These are phyloP conservation scores for Catocala sponsa DNA, from an alignment of 2,888 invertebrate genomes.

Conservation along the genomic window DNA sequence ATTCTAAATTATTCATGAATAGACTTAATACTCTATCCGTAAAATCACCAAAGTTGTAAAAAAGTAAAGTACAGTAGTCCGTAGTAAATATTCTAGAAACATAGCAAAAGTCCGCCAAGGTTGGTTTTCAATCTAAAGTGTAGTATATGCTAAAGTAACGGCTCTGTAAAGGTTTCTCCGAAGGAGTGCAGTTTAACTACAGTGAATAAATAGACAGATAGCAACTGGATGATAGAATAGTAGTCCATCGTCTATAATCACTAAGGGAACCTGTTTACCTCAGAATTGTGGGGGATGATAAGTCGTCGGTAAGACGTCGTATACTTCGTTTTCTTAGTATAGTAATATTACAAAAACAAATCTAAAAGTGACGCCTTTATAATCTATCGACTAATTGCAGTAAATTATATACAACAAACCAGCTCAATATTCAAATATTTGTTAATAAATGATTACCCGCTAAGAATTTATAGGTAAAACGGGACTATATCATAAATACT, in stretches of 20 bases:
- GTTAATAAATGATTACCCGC: slow-evolving; percentile 33
- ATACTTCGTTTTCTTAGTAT: slow-evolving; percentile 29
- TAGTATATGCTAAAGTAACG: slow-evolving; percentile 13
- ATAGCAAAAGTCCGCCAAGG: slow-evolving; percentile 5
- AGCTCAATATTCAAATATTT: slow-evolving; percentile 28
- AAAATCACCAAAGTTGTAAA: too few relatives aligned
- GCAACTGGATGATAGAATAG: slow-evolving; percentile 20
- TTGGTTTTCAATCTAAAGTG: background rate
- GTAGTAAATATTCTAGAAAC: background rate
- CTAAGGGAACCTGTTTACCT: slow-evolving; percentile 42
- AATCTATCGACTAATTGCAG: slow-evolving; percentile 23
- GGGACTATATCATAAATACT: background rate
- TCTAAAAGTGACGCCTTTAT: slow-evolving; percentile 35
- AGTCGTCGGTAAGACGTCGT: slow-evolving; percentile 38
- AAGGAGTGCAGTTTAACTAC: slow-evolving; percentile 30
- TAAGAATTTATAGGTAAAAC: slow-evolving; percentile 15
- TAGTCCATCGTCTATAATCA: slow-evolving; percentile 37
- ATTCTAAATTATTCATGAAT: slow-evolving; percentile 46
- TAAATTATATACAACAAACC: slow-evolving; percentile 26
- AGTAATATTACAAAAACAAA: slow-evolving; percentile 30
- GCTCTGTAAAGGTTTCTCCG: slow-evolving; percentile 17
- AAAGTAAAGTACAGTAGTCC: too few relatives aligned
- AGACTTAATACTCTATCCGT: too few relatives aligned
- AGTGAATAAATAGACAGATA: slow-evolving; percentile 33
- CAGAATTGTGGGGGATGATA: slow-evolving; percentile 38